Evolutionary conservation across 35 echinoderm and acorn worm genomes (phyloP).

Genomic region (Heliocidaris erythrogramma): DNA sequence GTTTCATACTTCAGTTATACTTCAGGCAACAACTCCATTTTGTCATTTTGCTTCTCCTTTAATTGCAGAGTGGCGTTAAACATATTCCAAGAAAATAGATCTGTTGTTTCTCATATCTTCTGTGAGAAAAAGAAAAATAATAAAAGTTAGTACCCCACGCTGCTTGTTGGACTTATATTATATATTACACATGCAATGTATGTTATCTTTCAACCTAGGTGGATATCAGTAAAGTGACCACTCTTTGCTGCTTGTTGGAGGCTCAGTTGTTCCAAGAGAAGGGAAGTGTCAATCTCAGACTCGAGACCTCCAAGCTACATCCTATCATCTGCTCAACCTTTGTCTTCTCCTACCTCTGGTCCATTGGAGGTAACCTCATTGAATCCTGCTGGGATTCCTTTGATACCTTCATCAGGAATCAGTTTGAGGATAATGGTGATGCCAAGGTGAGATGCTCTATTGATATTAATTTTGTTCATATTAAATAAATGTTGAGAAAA

Average conservation of each 20-base stretch:
- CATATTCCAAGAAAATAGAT: too few relatives aligned
- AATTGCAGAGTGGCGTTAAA: too few relatives aligned
- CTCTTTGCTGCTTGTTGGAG: conserved; percentile 83
- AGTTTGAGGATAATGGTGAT: conserved; percentile 98
- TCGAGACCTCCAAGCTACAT: conserved; percentile 81
- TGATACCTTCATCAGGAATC: conserved; percentile 93
- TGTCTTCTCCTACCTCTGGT: conserved; percentile 97
- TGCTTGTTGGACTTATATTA: too few relatives aligned
- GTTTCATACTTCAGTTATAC: too few relatives aligned
- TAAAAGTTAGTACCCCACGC: too few relatives aligned
- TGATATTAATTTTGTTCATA: neutral
- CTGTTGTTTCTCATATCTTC: too few relatives aligned
- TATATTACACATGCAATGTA: too few relatives aligned
- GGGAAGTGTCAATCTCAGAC: conserved; percentile 45
- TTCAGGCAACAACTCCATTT: too few relatives aligned
- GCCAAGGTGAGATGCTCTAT: conserved; percentile 70
- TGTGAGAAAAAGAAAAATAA: too few relatives aligned
- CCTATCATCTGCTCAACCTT: conserved; percentile 92
- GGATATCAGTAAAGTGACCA: conserved; percentile 92
- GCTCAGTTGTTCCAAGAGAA: conserved; percentile 67
- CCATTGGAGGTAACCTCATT: conserved; percentile 78
- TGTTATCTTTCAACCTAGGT: conserved; percentile 54
- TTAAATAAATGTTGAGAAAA: too few relatives aligned
- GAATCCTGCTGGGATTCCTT: conserved; percentile 92
- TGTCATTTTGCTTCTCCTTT: too few relatives aligned